Base-by-base conservation (phyloP, 2,113 vertebrate genomes). In the Motacilla tschutschensis region DNA sequence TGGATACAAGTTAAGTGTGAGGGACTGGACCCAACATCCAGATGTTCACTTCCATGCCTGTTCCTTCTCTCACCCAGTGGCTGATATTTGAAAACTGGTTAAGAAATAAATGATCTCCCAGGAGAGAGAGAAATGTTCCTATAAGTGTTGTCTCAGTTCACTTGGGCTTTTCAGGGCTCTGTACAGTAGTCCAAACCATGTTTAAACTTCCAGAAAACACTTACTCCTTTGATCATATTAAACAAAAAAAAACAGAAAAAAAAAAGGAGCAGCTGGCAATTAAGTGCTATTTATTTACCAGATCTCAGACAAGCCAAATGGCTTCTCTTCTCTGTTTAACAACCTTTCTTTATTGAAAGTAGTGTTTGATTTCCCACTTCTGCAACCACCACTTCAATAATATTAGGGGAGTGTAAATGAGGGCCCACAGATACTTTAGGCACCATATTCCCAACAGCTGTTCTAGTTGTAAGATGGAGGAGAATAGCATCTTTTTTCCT, bases 241-340 rank as follows among this genome's bases (percentile, higher is more conserved):
- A 33, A 33, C 33, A 33, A 33, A 53, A 73, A 60, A 75, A 53
- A 8, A n/a, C n/a, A n/a, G n/a, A 43, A 50, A 50, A 43, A 70
- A 9, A 33, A 8, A 40, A 14, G 15, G 16, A 85, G 59, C 80
- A 92, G 36, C 87, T 85, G 87, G 73, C 63, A 92, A 80, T 85
- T 85, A 88, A 92, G 31, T 81, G 40, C 54, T 79, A 28, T 79
- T 93, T 81, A 91, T 89, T 93, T 83, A 88, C 43, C 57, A 70
- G 25, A 41, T 86, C 75, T 86, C 70, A 82, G 78, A 77, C 51
- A 79, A 90, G 86, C 80, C 90, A 86, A 87, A 77, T 87, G 79
- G 17, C 41, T 88, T 87, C 64, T 91, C n/a, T 38, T 76, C 71
- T 70, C 65, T 86, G 33, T 93, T 91, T 88, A 92, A 71, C 57